Percentiles rank a stretch among this genome's conserved stretches.
Conservation (phyloP, 2,888 invertebrate genomes). For the Sphecodes monilicornis region DNA sequence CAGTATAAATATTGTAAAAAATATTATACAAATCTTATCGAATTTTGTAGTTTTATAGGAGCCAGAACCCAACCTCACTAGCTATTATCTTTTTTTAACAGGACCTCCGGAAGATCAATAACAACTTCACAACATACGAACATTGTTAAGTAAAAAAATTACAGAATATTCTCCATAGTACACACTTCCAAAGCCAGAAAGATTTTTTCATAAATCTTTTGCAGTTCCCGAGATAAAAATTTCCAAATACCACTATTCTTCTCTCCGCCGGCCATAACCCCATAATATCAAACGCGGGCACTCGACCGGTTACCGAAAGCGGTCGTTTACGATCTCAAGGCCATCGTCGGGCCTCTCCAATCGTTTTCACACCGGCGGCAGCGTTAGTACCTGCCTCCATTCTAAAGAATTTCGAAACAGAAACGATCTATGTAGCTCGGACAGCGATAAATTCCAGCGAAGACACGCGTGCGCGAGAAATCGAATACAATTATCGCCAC, state of each 20-base stretch:
- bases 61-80: too few species aligned
- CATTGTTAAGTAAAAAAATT: neutral
- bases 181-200: too few species aligned
- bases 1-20: too few species aligned
- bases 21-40: too few species aligned
- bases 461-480: neutral
- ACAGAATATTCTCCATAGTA: neutral
- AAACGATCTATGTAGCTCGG: neutral
- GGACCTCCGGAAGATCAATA: neutral
- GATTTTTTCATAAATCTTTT: too few species aligned
- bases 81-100: too few species aligned
- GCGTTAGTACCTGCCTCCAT: neutral
- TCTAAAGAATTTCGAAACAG: conserved; percentile 15
- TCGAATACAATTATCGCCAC: conserved; percentile 7
- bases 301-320: conserved; percentile 61
- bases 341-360: conserved; percentile 13
- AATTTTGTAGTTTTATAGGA: too few species aligned
- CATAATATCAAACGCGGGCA: conserved; percentile 58
- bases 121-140: neutral
- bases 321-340: conserved; percentile 65
- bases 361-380: neutral
- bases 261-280: conserved; percentile 17
- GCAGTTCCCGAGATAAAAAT: too few species aligned
- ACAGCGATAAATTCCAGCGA: neutral
- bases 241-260: neutral